These are phyloP conservation scores for Sericinus montela DNA, from an alignment of 2,888 invertebrate genomes.

Conservation along the genomic window DNA sequence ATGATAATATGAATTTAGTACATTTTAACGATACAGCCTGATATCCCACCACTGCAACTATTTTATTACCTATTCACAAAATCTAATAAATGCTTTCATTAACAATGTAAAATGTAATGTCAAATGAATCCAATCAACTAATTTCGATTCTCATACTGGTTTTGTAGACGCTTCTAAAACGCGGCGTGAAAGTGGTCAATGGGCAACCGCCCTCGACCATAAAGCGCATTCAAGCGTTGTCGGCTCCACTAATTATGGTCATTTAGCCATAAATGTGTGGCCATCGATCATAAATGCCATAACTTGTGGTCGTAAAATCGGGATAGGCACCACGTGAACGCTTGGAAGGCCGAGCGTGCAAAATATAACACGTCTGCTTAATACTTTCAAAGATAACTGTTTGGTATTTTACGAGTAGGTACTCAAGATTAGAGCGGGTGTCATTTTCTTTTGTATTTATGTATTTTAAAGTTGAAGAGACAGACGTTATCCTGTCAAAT, in stretches of 20 bases:
- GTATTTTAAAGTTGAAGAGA: too few species aligned
- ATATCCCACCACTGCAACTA: too few species aligned
- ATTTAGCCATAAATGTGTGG: conserved; percentile 61
- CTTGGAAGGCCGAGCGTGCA: conserved; percentile 38
- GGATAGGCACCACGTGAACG: conserved; percentile 29
- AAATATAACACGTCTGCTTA: conserved; percentile 37
- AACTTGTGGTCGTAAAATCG: conserved; percentile 54
- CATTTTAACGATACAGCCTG: too few species aligned
- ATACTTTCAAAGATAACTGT: conserved; percentile 19
- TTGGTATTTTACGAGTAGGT: neutral
- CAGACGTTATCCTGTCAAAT: too few species aligned
- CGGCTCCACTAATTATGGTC: conserved; percentile 60
- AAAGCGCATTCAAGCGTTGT: conserved; percentile 41
- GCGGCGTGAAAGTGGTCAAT: conserved; percentile 44
- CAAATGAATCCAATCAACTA: conserved; percentile 5
- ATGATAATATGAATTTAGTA: too few species aligned
- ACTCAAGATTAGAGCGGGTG: too few species aligned
- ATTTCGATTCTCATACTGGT: conserved; percentile 1
- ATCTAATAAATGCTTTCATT: too few species aligned
- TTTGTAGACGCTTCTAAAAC: conserved; percentile 24
- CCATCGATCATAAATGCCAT: conserved; percentile 70
- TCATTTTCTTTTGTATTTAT: too few species aligned
- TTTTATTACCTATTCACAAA: too few species aligned
- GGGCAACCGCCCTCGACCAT: conserved; percentile 41
- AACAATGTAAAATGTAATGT: too few species aligned